Percentiles rank a stretch among this genome's conserved stretches.
phyloP scores from a whole-genome alignment of 2,113 vertebrate genomes.

The Heliornis fulica region DNA sequence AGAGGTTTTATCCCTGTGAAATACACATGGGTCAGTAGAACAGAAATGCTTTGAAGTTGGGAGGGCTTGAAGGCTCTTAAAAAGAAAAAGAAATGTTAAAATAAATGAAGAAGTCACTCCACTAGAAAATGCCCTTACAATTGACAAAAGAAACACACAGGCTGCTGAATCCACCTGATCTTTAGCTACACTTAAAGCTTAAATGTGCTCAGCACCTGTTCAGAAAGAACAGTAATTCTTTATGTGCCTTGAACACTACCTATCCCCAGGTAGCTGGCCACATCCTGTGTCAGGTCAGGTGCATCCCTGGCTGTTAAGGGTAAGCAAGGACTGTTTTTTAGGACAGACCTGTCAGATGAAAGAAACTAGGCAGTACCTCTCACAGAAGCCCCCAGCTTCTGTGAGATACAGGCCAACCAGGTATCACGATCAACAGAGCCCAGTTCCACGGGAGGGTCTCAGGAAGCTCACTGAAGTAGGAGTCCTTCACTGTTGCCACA shows the following conservation, averaged over 20 bases:
- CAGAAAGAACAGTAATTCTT: not conserved
- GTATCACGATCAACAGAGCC: not conserved
- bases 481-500: not conserved
- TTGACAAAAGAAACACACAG: not conserved
- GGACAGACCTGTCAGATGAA: not conserved
- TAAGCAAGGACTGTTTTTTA: not conserved
- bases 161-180: not conserved
- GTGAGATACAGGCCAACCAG: not conserved
- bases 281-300: not conserved
- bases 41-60: constrained; percentile 16
- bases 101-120: not conserved
- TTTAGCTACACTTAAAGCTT: not conserved
- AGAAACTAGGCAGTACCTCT: not conserved
- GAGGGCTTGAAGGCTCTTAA: not conserved
- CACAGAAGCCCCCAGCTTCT: not conserved
- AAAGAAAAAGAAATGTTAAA: not conserved
- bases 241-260: not conserved
- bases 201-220: not conserved
- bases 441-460: not conserved
- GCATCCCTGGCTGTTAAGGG: not conserved
- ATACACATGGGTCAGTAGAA: not conserved
- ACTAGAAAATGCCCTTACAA: not conserved
- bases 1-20: not conserved
- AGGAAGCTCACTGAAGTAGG: fast-evolving
- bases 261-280: not conserved